phyloP scores from a whole-genome alignment of 2,113 vertebrate species.

The Oreocharis arfaki region DNA sequence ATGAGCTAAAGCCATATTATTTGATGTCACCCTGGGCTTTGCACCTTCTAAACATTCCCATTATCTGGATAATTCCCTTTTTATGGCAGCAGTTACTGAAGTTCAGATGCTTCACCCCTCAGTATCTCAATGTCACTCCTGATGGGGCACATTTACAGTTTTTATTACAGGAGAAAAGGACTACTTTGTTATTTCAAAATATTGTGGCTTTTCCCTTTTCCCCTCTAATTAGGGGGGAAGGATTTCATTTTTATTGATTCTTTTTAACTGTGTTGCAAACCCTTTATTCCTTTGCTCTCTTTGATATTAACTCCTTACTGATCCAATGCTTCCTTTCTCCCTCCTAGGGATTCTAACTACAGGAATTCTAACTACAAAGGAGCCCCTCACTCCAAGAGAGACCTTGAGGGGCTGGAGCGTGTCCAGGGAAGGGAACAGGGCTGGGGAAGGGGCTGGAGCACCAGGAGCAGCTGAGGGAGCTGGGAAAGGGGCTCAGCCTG shows the following conservation, averaged over 20 bases:
- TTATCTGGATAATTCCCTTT: neutral
- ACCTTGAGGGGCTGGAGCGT: fast-evolving
- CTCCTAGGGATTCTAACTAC: neutral
- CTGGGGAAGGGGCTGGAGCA: neutral
- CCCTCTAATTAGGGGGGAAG: neutral
- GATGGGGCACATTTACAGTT: neutral
- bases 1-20: neutral
- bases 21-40: neutral
- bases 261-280: neutral
- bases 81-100: neutral
- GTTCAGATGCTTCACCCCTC: neutral
- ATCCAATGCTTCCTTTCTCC: neutral
- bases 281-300: neutral
- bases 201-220: neutral
- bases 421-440: neutral
- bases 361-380: neutral
- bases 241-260: neutral
- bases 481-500: neutral
- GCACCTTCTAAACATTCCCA: neutral
- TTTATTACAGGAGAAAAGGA: neutral
- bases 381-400: neutral
- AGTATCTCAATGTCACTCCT: neutral
- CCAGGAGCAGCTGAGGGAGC: neutral
- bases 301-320: neutral
- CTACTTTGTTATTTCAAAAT: neutral